Percentiles rank a stretch among this genome's conserved stretches.
Evolutionary conservation across 2,888 invertebrate species (phyloP).

Genomic region (Thereva unica): DNA sequence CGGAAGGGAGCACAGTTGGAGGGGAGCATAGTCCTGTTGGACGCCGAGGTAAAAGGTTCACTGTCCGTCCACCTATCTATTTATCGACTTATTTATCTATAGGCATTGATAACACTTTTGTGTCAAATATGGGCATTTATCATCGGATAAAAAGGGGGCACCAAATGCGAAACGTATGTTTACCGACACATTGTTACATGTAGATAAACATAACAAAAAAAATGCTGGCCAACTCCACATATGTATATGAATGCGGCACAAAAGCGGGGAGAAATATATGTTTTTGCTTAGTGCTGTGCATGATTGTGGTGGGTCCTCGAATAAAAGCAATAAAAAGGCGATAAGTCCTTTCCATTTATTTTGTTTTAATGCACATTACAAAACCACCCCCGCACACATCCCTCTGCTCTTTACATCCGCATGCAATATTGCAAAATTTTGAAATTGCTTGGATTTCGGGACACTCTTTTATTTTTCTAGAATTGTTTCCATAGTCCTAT

Average conservation of each 20-base stretch:
- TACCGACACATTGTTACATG: conserved; percentile 15
- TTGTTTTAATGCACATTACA: background rate
- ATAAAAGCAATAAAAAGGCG: conserved; percentile 8
- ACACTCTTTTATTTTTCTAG: no score
- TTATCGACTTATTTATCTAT: conserved; percentile 38
- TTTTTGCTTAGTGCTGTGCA: background rate
- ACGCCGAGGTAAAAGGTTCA: background rate
- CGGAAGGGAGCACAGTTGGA: no score
- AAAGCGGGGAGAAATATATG: conserved; percentile 12
- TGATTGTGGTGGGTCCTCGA: background rate
- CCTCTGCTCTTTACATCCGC: no score
- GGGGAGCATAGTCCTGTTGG: no score
- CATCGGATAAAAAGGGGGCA: conserved; percentile 35
- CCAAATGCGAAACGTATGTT: conserved; percentile 35
- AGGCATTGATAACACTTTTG: conserved; percentile 33
- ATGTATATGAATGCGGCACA: background rate
- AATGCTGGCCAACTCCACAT: background rate
- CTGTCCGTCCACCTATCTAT: conserved; percentile 25
- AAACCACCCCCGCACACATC: no score
- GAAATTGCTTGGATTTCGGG: no score
- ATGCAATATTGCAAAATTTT: no score
- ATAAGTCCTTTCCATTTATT: conserved; percentile 7
- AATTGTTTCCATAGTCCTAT: no score
- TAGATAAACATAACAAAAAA: conserved; percentile 26
- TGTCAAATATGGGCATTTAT: conserved; percentile 34